A percentile compares a stretch with the other conserved stretches of the same genome.
Evolutionary conservation across 2,888 invertebrate genomes (phyloP).

Genomic region (Melinaea marsaeus): DNA sequence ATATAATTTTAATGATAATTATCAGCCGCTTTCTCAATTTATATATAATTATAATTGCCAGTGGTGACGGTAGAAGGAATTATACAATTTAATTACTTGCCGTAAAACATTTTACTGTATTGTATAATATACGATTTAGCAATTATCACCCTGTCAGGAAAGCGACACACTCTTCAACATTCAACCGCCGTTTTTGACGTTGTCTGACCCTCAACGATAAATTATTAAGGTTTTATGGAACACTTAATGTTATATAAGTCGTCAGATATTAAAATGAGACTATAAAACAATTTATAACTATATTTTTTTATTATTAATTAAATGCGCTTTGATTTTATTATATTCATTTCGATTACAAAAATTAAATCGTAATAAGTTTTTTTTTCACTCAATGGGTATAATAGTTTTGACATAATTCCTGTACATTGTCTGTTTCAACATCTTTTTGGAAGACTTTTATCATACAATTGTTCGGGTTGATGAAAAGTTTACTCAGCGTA

Average conservation of each 20-base stretch:
- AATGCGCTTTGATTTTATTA: too few species aligned
- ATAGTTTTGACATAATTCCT: not conserved
- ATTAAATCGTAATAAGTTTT: too few species aligned
- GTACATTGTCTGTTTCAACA: constrained; percentile 10
- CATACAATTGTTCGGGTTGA: constrained; percentile 20
- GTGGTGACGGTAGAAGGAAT: too few species aligned
- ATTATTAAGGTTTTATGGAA: constrained; percentile 9
- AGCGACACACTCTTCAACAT: constrained; percentile 23
- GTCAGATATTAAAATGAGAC: too few species aligned
- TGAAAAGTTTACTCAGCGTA: constrained; percentile 26
- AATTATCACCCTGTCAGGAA: constrained; percentile 24
- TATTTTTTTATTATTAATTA: too few species aligned
- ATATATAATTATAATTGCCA: too few species aligned
- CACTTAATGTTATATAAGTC: constrained; percentile 7
- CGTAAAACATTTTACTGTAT: not conserved
- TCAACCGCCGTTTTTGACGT: constrained; percentile 16
- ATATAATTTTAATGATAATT: not conserved
- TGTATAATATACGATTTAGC: constrained; percentile 16
- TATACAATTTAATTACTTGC: too few species aligned
- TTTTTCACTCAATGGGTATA: not conserved
- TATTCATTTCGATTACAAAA: too few species aligned
- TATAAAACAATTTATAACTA: too few species aligned
- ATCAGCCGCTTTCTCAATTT: too few species aligned
- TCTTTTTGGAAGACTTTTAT: constrained; percentile 22
- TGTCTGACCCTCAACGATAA: constrained; percentile 15